phyloP scores from a whole-genome alignment of 2,888 invertebrate species.

The Phaonia tiefii region DNA sequence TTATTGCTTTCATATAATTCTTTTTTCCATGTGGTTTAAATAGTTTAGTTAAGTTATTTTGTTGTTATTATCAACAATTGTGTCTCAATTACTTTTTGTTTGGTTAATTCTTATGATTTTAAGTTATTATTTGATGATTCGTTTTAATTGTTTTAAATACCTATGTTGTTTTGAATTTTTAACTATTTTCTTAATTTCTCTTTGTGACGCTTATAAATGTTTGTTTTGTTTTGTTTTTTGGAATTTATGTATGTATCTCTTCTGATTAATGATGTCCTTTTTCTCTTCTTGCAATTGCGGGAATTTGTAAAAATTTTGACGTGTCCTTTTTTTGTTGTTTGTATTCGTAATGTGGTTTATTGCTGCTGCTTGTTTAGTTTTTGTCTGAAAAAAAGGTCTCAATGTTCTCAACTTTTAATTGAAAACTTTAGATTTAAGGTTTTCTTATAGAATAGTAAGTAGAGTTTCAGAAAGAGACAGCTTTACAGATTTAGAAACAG shows the following conservation, averaged over 20 bases:
- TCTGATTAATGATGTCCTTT: background rate
- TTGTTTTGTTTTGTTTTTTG: background rate
- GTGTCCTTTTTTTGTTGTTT: conserved; percentile 58
- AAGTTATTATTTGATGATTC: conserved; percentile 6
- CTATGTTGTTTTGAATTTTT: conserved; percentile 49
- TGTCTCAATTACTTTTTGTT: conserved; percentile 6
- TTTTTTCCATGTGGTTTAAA: conserved; percentile 45
- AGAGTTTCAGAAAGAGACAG: conserved; percentile 10
- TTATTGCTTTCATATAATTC: conserved; percentile 65
- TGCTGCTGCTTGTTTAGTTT: background rate
- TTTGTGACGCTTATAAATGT: background rate
- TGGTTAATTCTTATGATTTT: background rate
- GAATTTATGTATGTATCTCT: background rate
- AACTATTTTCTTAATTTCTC: conserved; percentile 28
- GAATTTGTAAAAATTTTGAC: background rate
- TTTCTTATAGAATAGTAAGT: conserved; percentile 14
- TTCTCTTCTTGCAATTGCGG: too few relatives aligned
- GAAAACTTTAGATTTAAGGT: background rate
- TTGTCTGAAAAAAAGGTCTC: conserved; percentile 30
- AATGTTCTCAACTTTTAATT: conserved; percentile 3
- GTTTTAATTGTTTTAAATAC: conserved; percentile 56
- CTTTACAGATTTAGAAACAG: background rate
- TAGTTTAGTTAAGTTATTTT: conserved; percentile 30
- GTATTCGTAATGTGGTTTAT: background rate
- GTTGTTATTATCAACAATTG: conserved; percentile 47